A percentile compares a stretch with the other conserved stretches of the same genome.
These are phyloP conservation scores for Quadroppia sp. DNA, from an alignment of 2,888 invertebrate species.

Conservation along the genomic window DNA sequence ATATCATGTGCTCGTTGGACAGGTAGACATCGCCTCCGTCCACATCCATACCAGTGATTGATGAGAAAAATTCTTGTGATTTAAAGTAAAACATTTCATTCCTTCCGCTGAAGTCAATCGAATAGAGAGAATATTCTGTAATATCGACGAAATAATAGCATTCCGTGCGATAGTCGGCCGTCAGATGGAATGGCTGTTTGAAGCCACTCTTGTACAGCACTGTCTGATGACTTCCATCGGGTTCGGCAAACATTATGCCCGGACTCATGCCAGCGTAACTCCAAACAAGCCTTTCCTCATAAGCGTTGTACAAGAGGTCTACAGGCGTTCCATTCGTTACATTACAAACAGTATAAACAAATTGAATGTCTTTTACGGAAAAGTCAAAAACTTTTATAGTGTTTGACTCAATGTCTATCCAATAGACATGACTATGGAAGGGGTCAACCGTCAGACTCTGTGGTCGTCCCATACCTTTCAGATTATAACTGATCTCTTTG, in stretches of 20 bases:
- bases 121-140: neutral
- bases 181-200: neutral
- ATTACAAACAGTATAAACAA: neutral
- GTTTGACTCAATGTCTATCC: neutral
- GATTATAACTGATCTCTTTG: neutral
- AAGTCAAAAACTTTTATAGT: neutral
- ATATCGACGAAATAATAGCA: neutral
- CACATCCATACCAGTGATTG: neutral
- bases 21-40: neutral
- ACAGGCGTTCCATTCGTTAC: neutral
- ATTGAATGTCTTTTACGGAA: neutral
- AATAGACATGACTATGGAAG: neutral
- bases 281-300: neutral
- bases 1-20: neutral
- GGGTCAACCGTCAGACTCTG: neutral
- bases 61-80: neutral
- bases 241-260: neutral
- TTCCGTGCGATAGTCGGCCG: neutral
- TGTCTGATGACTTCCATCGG: neutral
- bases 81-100: neutral
- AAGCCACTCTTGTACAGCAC: neutral
- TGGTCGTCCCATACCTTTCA: neutral
- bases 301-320: neutral
- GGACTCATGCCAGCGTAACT: neutral
- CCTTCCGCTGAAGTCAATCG: neutral